Evolutionary conservation across 2,888 invertebrate species (phyloP).

Genomic region (Selenia dentaria): DNA sequence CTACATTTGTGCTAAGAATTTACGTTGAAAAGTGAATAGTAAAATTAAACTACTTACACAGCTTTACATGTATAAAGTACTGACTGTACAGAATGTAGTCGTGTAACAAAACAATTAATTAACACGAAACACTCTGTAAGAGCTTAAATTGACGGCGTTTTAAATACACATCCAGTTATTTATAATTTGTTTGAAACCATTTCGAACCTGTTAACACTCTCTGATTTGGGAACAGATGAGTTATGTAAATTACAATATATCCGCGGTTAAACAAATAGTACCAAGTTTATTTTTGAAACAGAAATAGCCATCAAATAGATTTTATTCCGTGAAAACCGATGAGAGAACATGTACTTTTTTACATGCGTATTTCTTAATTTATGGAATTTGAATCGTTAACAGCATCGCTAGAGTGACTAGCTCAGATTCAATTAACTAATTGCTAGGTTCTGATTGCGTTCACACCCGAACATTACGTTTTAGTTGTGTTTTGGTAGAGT

Average conservation of each 20-base stretch:
- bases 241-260: conserved; percentile 12
- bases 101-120: conserved; percentile 35
- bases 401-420: no score
- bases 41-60: conserved; percentile 10
- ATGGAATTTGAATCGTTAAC: no score
- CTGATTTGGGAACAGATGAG: conserved; percentile 17
- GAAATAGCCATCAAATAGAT: neutral
- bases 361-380: no score
- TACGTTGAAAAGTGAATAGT: neutral
- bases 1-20: neutral
- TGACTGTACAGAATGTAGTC: conserved; percentile 17
- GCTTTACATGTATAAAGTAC: neutral
- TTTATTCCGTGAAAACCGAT: no score
- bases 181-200: conserved; percentile 20
- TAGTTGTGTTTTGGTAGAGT: no score
- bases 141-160: conserved; percentile 15
- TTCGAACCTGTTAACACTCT: conserved; percentile 6
- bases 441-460: no score
- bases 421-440: no score
- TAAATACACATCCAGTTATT: conserved; percentile 20
- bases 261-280: neutral
- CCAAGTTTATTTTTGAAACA: conserved; percentile 1
- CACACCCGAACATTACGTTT: conserved; percentile 15
- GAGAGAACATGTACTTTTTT: no score
- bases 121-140: conserved; percentile 21